Conservation (phyloP, 2,113 vertebrate species). For the Ptyas mucosa region DNA sequence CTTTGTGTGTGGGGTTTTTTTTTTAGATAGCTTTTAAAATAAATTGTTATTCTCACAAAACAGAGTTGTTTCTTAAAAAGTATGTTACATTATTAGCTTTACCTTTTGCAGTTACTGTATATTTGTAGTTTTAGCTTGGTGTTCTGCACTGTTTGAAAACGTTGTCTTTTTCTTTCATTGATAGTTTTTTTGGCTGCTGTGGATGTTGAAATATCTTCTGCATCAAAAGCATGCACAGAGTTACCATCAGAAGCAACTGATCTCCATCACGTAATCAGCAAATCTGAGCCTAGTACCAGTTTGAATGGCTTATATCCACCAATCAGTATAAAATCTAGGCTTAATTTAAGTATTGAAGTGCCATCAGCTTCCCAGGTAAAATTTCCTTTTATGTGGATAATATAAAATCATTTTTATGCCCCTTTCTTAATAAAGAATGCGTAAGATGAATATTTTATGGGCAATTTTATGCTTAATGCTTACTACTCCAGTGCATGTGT, state of each 20-base stretch:
- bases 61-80: not conserved
- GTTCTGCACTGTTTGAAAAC: constrained; percentile 3
- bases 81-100: not conserved
- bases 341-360: constrained; percentile 90
- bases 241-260: constrained; percentile 59
- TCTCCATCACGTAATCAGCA: constrained; percentile 73
- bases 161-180: constrained; percentile 18
- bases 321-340: constrained; percentile 70
- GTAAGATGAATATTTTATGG: not conserved
- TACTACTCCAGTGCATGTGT: not conserved
- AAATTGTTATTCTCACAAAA: not conserved
- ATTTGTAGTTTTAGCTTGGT: not conserved
- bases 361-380: constrained; percentile 93
- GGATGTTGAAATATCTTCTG: constrained; percentile 67
- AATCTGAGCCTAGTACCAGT: constrained; percentile 60
- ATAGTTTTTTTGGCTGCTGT: constrained; percentile 67
- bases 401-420: not conserved
- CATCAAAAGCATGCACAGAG: constrained; percentile 60
- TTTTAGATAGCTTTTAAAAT: not conserved
- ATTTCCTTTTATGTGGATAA: not conserved
- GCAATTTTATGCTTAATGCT: not conserved
- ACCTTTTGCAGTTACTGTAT: not conserved
- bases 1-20: not conserved
- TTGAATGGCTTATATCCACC: constrained; percentile 75
- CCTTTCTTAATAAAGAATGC: not conserved